A percentile compares a stretch with the other conserved stretches of the same genome.
Conservation (phyloP, 1,140 invertebrate genomes). For the Conus ventricosus region DNA sequence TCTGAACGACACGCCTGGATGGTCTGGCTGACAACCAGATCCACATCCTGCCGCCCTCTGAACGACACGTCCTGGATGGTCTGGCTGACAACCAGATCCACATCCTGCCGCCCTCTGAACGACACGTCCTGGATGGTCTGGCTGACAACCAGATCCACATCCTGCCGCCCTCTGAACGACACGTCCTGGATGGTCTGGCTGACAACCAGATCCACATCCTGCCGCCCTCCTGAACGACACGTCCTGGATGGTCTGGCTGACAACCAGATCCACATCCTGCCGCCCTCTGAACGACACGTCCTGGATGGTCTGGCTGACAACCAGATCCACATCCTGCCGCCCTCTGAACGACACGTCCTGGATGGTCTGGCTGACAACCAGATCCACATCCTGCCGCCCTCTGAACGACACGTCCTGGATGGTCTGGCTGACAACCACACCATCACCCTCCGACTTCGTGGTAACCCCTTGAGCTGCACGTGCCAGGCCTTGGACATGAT, state of each 20-base stretch:
- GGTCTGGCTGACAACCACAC: background rate
- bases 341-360: no score
- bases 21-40: background rate
- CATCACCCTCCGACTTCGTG: background rate
- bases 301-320: background rate
- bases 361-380: background rate
- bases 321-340: background rate
- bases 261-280: background rate
- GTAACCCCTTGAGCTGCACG: conserved; percentile 8
- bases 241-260: background rate
- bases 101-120: no score
- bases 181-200: no score
- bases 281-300: no score
- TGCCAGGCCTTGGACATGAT: conserved; percentile 5
- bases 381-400: no score
- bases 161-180: no score
- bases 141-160: conserved; percentile 2
- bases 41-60: no score
- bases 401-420: no score
- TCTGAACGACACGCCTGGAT: no score
- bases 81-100: conserved; percentile 2
- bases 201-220: conserved; percentile 1
- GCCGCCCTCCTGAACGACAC: no score
- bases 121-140: no score
- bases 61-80: no score